Percentiles rank a stretch among this genome's conserved stretches.
These are phyloP conservation scores for Tragelaphus scriptus DNA, from an alignment of 2,113 vertebrate genomes.

Conservation along the genomic window DNA sequence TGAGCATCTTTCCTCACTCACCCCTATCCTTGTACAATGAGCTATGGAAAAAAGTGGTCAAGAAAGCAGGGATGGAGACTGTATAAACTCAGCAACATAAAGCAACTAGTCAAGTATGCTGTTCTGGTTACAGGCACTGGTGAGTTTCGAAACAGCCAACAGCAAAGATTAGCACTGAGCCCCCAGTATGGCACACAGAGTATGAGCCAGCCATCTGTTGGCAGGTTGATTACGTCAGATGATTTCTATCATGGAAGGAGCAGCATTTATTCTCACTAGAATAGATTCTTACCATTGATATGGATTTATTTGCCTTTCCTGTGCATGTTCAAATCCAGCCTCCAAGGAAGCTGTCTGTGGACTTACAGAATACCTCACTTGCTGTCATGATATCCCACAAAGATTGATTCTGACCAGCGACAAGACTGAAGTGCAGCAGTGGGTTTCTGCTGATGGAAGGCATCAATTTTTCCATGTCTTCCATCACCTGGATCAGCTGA, in stretches of 20 bases:
- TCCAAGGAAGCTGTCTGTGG: not conserved
- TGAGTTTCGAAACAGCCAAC: not conserved
- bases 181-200: not conserved
- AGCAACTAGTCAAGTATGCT: not conserved
- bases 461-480: not conserved
- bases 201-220: not conserved
- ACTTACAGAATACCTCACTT: not conserved
- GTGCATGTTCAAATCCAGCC: not conserved
- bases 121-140: not conserved
- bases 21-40: no score
- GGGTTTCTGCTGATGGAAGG: not conserved
- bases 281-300: not conserved
- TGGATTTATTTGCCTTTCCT: not conserved
- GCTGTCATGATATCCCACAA: not conserved
- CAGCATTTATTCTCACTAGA: not conserved
- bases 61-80: not conserved
- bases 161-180: not conserved
- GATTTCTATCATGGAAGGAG: not conserved
- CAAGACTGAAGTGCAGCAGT: not conserved
- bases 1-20: not conserved
- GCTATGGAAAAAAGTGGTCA: not conserved
- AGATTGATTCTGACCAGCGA: not conserved
- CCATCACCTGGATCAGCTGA: not conserved
- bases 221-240: not conserved
- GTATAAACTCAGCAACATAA: not conserved